Base-by-base conservation (phyloP, 2,113 vertebrate species). In the Noturus placidus region DNA sequence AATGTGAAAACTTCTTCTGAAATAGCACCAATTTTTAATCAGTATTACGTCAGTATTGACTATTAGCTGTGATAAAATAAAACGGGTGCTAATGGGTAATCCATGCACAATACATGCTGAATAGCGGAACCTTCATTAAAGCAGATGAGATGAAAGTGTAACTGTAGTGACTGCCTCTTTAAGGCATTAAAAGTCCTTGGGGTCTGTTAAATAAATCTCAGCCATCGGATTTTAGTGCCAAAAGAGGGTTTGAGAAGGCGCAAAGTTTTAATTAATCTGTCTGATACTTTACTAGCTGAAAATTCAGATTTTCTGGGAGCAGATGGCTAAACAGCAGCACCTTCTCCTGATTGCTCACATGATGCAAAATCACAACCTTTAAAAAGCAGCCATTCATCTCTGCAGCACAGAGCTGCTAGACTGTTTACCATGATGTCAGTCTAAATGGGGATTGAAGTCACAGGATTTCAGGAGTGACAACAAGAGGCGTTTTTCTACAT, bases 311-410 rank as follows among this genome's bases (percentile, higher is more conserved):
- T 63, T 65, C 30, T 35, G n/a, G 69, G 80, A 87, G 88, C 88
- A 91, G 90, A 89, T 91, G 88, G 90, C 78, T 87, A 84, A 76
- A 84, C 90, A 89, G 88, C 54, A 54, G 78, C 70, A 83, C 56
- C 63, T 85, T 86, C 70, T 46, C 17, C 85, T 83, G 50, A 56
- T 74, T 85, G 52, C 87, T 86, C 78, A 72, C 70, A 61, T 57
- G 30, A 69, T 90, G 81, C 72, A 56, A 88, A 86, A 65, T 85
- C 74, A 83, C 83, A 85, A 22, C 52, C 86, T 83, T 85, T 77
- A 81, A 85, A 89, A 90, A 88, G 88, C 74, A 76, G 61, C 65
- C 69, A 74, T 86, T 89, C 52, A 78, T 85, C 50, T 88, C 22
- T 42, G n/a, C 52, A 56, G 74, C 19, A 87, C 74, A 65, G 74